A percentile compares a stretch with the other conserved stretches of the same genome.
phyloP scores from a whole-genome alignment of 2,113 vertebrate genomes.

The Numenius arquata region DNA sequence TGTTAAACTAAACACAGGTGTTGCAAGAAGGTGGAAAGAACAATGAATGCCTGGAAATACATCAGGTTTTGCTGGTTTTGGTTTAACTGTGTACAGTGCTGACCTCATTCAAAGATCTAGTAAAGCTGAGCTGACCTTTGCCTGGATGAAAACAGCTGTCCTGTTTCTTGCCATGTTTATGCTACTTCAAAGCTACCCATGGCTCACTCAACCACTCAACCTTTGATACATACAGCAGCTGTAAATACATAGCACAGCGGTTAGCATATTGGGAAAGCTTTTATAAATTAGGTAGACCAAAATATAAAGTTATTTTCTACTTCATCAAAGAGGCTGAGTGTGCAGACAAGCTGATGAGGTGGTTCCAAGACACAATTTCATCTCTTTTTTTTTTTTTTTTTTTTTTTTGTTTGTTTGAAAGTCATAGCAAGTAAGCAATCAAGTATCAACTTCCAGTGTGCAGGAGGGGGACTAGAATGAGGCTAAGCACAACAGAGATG shows the following conservation, averaged over 20 bases:
- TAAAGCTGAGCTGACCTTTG: not conserved
- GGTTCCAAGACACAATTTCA: not conserved
- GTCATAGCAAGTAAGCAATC: not conserved
- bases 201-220: not conserved
- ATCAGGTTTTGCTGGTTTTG: not conserved
- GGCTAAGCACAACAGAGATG: not conserved
- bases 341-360: not conserved
- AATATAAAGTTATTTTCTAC: not conserved
- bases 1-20: not conserved
- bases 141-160: not conserved
- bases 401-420: not conserved
- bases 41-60: not conserved
- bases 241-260: not conserved
- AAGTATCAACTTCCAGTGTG: not conserved
- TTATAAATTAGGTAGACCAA: not conserved
- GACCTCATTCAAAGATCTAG: not conserved
- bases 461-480: not conserved
- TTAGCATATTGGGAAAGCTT: not conserved
- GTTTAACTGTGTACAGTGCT: not conserved
- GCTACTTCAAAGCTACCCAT: not conserved
- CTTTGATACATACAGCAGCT: not conserved
- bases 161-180: not conserved
- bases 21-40: not conserved
- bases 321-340: not conserved
- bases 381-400: not conserved